Evolutionary conservation across 2,113 vertebrate species (phyloP).

Genomic region (Hippocampus mohnikei): DNA sequence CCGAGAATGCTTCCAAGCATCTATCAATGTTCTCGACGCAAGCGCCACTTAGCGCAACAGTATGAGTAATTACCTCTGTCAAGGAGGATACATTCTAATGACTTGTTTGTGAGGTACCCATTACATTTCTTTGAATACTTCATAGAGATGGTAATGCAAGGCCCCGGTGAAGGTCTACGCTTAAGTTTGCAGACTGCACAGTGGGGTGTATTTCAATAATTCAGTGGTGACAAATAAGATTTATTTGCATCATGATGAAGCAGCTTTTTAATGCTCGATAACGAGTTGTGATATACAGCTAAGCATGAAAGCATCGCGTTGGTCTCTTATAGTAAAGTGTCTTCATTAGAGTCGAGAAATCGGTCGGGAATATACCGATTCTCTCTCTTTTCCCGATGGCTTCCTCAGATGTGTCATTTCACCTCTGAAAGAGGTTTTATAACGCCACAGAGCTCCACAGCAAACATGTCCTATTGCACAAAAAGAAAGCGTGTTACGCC

Average conservation of each 20-base stretch:
- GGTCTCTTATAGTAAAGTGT: background rate
- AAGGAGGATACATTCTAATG: background rate
- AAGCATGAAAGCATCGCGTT: background rate
- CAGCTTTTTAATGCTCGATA: background rate
- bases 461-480: conserved; percentile 33
- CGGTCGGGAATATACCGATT: conserved; percentile 39
- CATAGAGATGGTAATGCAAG: background rate
- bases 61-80: background rate
- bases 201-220: conserved; percentile 30
- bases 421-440: conserved; percentile 31
- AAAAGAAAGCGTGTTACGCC: conserved; percentile 11
- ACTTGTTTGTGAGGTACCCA: background rate
- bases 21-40: background rate
- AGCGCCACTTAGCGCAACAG: background rate
- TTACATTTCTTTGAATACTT: background rate
- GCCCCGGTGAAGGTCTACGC: too few species aligned
- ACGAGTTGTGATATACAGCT: background rate
- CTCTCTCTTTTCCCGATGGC: conserved; percentile 34
- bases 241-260: conserved; percentile 27
- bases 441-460: conserved; percentile 26
- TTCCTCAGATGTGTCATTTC: conserved; percentile 57
- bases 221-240: conserved; percentile 55
- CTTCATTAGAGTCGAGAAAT: background rate
- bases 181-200: conserved; percentile 29
- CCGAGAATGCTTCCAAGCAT: background rate